A percentile compares a stretch with the other conserved stretches of the same genome.
These are phyloP conservation scores for Myiopsitta monachus DNA, from an alignment of 2,113 vertebrate genomes.

Conservation along the genomic window DNA sequence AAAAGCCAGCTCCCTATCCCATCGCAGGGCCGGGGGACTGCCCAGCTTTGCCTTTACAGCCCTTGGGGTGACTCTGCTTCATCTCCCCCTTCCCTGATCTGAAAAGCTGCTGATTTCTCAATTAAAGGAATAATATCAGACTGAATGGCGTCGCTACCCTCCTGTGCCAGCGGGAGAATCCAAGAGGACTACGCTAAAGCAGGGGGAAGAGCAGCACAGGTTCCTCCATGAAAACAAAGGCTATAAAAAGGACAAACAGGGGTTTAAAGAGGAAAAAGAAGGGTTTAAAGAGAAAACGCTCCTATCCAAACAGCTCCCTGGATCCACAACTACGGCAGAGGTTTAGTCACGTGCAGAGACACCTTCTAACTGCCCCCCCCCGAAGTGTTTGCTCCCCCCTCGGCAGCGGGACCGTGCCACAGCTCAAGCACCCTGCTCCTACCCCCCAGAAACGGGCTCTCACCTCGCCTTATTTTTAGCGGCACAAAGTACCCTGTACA, in stretches of 20 bases:
- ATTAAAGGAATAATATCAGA: background rate
- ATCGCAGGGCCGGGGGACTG: background rate
- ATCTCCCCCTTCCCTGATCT: accelerated
- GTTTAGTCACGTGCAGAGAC: background rate
- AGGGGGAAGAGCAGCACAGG: background rate
- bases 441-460: conserved; percentile 27
- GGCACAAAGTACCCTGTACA: conserved; percentile 66
- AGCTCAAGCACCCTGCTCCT: conserved; percentile 9
- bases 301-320: accelerated
- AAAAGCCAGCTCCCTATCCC: background rate
- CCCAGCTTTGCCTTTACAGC: background rate
- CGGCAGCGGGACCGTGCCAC: background rate
- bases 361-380: background rate
- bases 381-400: accelerated
- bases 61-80: accelerated
- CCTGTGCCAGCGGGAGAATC: background rate
- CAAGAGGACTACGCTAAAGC: background rate
- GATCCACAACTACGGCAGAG: accelerated
- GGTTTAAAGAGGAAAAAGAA: background rate
- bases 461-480: conserved; percentile 75
- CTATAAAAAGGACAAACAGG: conserved; percentile 53
- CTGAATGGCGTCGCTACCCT: background rate
- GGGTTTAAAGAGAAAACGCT: background rate
- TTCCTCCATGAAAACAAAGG: conserved; percentile 61
- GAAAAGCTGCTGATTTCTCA: background rate